phyloP scores from a whole-genome alignment of 2,113 vertebrate genomes.

The Ifrita kowaldi region DNA sequence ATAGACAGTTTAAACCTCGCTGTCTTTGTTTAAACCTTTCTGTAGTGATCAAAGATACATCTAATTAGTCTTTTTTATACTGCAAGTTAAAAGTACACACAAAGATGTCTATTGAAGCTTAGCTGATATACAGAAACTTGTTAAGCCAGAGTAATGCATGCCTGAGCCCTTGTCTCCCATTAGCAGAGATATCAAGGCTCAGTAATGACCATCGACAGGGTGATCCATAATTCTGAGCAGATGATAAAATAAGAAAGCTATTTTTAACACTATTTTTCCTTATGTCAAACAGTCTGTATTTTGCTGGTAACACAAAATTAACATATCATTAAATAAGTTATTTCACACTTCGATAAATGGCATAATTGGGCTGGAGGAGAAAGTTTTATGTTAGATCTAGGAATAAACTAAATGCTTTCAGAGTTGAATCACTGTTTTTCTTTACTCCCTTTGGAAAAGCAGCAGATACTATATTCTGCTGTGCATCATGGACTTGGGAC shows the following conservation, averaged over 20 bases:
- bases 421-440: slow-evolving; percentile 81
- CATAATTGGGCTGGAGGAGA: slow-evolving; percentile 5
- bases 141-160: background rate
- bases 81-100: background rate
- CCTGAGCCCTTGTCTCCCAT: background rate
- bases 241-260: background rate
- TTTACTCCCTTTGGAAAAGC: slow-evolving; percentile 76
- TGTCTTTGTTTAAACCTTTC: slow-evolving; percentile 26
- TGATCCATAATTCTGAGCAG: background rate
- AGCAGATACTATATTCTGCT: slow-evolving; percentile 75
- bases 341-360: background rate
- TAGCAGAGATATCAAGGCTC: background rate
- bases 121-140: background rate
- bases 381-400: slow-evolving; percentile 61
- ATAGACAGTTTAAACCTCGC: background rate
- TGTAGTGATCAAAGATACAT: background rate
- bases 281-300: background rate
- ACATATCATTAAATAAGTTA: slow-evolving; percentile 19
- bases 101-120: background rate
- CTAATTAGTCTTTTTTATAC: background rate
- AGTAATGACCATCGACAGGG: background rate
- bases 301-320: slow-evolving; percentile 41
- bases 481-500: slow-evolving; percentile 76
- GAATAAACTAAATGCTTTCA: slow-evolving; percentile 73
- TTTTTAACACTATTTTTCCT: background rate